Evolutionary conservation across 2,888 invertebrate species (phyloP).

Genomic region (Quadriops clusia): DNA sequence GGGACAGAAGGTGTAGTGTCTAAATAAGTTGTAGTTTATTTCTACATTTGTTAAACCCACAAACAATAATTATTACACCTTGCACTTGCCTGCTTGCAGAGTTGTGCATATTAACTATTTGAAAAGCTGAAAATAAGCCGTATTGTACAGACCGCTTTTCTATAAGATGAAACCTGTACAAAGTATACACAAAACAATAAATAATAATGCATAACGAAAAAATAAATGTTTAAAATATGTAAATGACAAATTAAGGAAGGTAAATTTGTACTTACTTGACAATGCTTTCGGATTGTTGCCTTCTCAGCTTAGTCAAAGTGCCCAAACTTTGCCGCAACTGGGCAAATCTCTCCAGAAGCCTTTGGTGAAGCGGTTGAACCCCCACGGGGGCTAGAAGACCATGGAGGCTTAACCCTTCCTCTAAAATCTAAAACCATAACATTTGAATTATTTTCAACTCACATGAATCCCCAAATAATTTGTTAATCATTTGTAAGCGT

Average conservation of each 20-base stretch:
- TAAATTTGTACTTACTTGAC: conserved; percentile 50
- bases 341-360: conserved; percentile 76
- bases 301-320: conserved; percentile 46
- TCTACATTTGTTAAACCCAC: no score
- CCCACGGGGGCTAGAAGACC: conserved; percentile 74
- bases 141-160: neutral
- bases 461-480: no score
- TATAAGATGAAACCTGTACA: no score
- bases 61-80: no score
- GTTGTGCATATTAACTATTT: no score
- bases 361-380: conserved; percentile 84
- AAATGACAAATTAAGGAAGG: neutral
- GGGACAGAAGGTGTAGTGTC: no score
- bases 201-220: conserved; percentile 18
- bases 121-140: conserved; percentile 14
- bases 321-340: conserved; percentile 72
- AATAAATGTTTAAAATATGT: no score
- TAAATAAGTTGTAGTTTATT: no score
- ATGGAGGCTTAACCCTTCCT: conserved; percentile 74
- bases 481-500: no score
- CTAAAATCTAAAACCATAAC: conserved; percentile 46
- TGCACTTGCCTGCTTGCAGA: no score
- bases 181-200: conserved; percentile 9
- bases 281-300: conserved; percentile 68
- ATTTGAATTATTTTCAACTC: no score